Conservation (phyloP, 2,113 vertebrate genomes). For the Cyanistes caeruleus region DNA sequence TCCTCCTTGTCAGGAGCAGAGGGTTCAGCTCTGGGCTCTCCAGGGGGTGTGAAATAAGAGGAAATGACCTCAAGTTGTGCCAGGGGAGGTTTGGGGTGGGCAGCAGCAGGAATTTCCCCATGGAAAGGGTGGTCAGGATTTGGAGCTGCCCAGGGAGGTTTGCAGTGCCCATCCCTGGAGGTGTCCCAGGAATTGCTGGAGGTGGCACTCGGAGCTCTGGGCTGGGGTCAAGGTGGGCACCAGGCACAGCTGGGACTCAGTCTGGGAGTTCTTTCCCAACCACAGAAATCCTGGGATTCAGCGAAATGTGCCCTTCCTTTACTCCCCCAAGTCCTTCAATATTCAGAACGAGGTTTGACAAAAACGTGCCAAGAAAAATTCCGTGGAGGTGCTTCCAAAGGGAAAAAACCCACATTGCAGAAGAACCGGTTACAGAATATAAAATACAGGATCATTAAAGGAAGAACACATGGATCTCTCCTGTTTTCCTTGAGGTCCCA, state of each 20-base stretch:
- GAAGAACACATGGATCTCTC: neutral
- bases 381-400: neutral
- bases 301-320: neutral
- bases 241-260: fast-evolving
- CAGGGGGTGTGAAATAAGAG: neutral
- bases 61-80: fast-evolving
- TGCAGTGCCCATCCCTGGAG: neutral
- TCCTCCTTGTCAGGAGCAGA: too few species aligned
- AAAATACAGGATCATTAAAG: neutral
- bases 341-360: neutral
- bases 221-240: neutral
- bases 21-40: too few species aligned
- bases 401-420: neutral
- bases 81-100: neutral
- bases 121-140: fast-evolving
- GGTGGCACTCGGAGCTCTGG: neutral
- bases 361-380: neutral
- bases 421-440: neutral
- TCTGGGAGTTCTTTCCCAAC: neutral
- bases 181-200: neutral
- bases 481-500: neutral
- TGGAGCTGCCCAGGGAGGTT: neutral
- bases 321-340: neutral
- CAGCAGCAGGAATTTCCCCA: neutral
- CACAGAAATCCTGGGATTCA: neutral